phyloP scores from a whole-genome alignment of 1,140 invertebrate genomes.

The Sycophaga agraensis region DNA sequence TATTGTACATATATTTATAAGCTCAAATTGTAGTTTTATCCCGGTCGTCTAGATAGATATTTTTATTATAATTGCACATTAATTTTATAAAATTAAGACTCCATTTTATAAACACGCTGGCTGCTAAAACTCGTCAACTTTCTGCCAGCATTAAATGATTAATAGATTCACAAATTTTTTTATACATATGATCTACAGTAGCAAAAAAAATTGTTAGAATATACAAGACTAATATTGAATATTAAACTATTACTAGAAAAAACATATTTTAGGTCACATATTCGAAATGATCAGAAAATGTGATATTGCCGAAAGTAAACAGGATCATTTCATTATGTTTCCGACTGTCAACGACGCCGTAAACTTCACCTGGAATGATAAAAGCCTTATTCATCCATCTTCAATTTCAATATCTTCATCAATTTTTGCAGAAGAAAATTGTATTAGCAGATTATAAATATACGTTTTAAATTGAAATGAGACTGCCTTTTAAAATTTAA shows the following conservation, averaged over 20 bases:
- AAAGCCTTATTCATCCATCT: constrained; percentile 33
- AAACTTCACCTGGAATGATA: constrained; percentile 59
- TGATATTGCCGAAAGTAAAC: constrained; percentile 59
- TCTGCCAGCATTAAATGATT: not conserved
- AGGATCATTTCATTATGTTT: constrained; percentile 63
- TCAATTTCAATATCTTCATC: constrained; percentile 39
- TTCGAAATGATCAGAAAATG: constrained; percentile 66
- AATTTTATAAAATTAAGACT: not conserved
- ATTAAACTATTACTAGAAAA: not conserved
- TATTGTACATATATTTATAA: no score
- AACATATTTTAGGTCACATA: constrained; percentile 60
- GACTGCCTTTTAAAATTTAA: no score
- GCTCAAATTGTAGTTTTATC: no score
- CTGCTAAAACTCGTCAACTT: no score
- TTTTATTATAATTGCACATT: not conserved
- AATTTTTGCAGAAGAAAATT: constrained; percentile 36
- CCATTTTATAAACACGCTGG: no score
- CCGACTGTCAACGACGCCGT: constrained; percentile 74
- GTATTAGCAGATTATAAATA: constrained; percentile 42
- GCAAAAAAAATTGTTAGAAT: not conserved
- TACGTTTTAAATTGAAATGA: not conserved
- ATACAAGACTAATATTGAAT: not conserved
- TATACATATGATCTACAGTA: not conserved
- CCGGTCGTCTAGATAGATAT: no score
- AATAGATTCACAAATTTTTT: not conserved